Evolutionary conservation across 2,113 vertebrate genomes (phyloP), one percentile per base, ranked within the genome.

Genomic region (Zingel zingel): DNA sequence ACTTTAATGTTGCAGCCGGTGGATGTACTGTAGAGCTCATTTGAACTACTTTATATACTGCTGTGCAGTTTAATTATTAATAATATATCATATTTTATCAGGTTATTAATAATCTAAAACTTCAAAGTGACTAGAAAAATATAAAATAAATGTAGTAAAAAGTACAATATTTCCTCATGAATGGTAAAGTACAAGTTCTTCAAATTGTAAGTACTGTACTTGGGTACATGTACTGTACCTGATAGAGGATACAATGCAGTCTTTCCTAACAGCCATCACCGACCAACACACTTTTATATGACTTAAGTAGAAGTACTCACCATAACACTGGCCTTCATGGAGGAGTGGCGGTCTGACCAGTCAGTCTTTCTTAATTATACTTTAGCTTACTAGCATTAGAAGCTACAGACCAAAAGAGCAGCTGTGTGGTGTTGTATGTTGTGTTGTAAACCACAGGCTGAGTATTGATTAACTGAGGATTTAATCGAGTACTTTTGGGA

Each of bases 391-490:
- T 5, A 5, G 48, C 76, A 47, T 82, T 39, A 77, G 25, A 45
- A 56, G 70, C 18, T 47, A n/a, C 19, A 23, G 43, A 51, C 27
- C 39, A 16, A 57, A 36, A 13, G 30, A 56, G 67, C 57, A 36
- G 64, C 62, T 51, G 59, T 7, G 45, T 61, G 73, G 59, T 66
- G 63, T 61, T 7, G 30, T 57, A 57, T 64, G 51, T 21, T 39
- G 25, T 68, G 36, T n/a, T 47, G 43, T 25, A 19, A 23, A 59
- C 70, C 59, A 3, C 57, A 71, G 68, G 39, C 21, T 53, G 47
- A 61, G 63, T 76, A 84, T 81, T 71, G 74, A 81, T 89, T 73
- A 67, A 71, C 73, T 67, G 21, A 39, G 66, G 77, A 61, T 83
- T 68, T 79, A 73, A 81, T 65, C 18, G n/a, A 27, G 30, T 69